Evolutionary conservation across 1,140 invertebrate genomes (phyloP).

Genomic region (Orchesella cincta): DNA sequence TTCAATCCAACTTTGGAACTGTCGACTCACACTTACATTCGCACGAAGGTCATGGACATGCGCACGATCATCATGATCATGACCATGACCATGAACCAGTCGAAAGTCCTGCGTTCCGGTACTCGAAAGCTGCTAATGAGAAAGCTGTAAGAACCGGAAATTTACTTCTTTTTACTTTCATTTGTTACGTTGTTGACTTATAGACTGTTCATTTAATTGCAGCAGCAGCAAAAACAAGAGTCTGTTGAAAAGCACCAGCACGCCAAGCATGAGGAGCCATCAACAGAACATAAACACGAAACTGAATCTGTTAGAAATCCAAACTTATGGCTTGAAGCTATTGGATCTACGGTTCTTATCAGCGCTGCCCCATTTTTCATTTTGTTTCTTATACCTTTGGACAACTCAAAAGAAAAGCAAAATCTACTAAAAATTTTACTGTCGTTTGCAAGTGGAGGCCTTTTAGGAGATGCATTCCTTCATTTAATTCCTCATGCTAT

Average conservation of each 20-base stretch:
- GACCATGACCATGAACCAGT: constrained; percentile 55
- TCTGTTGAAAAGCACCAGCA: constrained; percentile 53
- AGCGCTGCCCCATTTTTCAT: constrained; percentile 92
- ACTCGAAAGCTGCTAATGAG: constrained; percentile 71
- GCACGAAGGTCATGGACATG: constrained; percentile 53
- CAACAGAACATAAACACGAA: background rate
- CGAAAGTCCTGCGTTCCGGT: constrained; percentile 71
- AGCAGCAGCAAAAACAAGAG: constrained; percentile 52
- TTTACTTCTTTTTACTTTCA: background rate
- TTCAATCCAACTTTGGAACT: constrained; percentile 55
- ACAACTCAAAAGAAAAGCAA: constrained; percentile 80
- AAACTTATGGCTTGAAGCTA: constrained; percentile 76
- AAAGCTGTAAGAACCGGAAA: constrained; percentile 29
- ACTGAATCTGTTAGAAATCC: constrained; percentile 38
- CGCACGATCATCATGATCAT: constrained; percentile 55
- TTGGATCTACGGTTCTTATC: constrained; percentile 86
- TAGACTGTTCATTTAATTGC: background rate
- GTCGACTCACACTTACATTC: constrained; percentile 52
- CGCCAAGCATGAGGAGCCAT: constrained; percentile 51
- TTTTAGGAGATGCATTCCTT: constrained; percentile 93
- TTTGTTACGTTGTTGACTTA: constrained; percentile 21
- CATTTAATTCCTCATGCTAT: constrained; percentile 95
- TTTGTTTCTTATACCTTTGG: constrained; percentile 88
- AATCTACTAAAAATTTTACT: constrained; percentile 84
- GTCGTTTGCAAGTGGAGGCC: constrained; percentile 91